Percentiles rank a stretch among this genome's conserved stretches.
Conservation (phyloP, 92 coral and sea anemone genomes). For the Epizoanthus rinbou region DNA sequence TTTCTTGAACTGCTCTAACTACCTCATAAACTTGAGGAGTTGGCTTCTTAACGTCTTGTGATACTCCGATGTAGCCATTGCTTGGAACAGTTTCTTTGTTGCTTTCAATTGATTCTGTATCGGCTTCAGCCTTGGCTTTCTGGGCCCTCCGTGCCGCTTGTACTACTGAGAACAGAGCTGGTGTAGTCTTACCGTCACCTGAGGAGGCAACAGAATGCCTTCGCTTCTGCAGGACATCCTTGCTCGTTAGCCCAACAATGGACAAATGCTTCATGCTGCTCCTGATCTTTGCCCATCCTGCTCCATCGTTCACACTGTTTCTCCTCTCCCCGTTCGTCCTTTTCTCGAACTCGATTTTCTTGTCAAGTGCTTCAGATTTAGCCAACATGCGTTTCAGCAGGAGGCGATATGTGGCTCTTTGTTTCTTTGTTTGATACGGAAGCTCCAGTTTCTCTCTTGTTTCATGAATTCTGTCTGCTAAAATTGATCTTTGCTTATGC, state of each 20-base stretch:
- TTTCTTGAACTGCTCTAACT: neutral
- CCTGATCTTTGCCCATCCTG: slow-evolving; percentile 10
- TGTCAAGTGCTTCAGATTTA: slow-evolving; percentile 62
- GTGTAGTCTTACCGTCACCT: neutral
- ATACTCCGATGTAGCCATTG: neutral
- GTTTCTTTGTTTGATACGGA: slow-evolving; percentile 11
- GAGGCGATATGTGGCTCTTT: slow-evolving; percentile 1
- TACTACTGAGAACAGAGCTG: slow-evolving; percentile 20
- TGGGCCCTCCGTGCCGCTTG: slow-evolving; percentile 4
- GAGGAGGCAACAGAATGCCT: neutral
- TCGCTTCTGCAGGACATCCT: neutral
- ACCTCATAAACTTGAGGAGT: neutral
- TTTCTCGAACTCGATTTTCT: slow-evolving; percentile 59
- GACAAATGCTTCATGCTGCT: slow-evolving; percentile 8
- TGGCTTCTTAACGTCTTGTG: neutral
- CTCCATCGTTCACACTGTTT: neutral
- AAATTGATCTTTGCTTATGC: slow-evolving; percentile 46
- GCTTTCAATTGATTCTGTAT: neutral
- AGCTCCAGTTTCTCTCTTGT: slow-evolving; percentile 38
- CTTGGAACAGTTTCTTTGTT: neutral
- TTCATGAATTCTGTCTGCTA: slow-evolving; percentile 56
- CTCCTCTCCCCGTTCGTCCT: neutral
- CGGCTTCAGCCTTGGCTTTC: neutral
- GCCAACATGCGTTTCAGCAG: slow-evolving; percentile 10
- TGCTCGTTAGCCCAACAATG: slow-evolving; percentile 25